Base-by-base conservation (phyloP, 2,888 invertebrate genomes). In the Plagodis pulveraria region DNA sequence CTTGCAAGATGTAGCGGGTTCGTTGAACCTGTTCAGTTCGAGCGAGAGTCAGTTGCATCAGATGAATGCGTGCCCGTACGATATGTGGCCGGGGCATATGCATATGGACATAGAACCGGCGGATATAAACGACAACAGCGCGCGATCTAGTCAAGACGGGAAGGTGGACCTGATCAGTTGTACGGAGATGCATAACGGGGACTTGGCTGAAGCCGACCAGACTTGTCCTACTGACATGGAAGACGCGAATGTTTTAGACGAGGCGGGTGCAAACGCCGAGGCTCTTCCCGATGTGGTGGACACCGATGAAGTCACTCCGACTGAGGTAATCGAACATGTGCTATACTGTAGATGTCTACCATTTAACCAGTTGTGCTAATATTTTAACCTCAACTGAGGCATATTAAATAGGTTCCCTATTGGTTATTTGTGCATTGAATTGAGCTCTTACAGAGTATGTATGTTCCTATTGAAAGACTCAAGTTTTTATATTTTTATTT, bases 131-230 rank as follows among this genome's bases (percentile, higher is more conserved):
- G 88, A 85, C 44, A 78, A 77, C 63, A 82, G 84, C 60, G 81
- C 85, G 34, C 83, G 82, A 10, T 86, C 86, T 42, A 84, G 84
- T 66, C 88, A 86, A 59, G 93, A 91, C 56, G 86, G 84, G 38
- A 92, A 92, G 70, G 86, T 89, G 36, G 93, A 92, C 72, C 78
- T 93, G 57, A 83, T 91, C 34, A 86, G 89, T 67, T 89, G 89
- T 72, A 89, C 90, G 22, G 93, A 93, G 68, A 94, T 94, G 79
- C 94, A 94, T 63, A 95, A 97, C 78, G 96, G 95, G 34, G 97
- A 97, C 76, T 86, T 97, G 66, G 96, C 96, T 0, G 97, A 97
- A 84, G 96, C 96, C 8, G 97, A 97, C 87, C 96, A 96, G 83
- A 95, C 95, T 53, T 93, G 95, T 69, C 93, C 88, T 50, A 62